Conservation (phyloP, 2,888 invertebrate species). For the Rapana venosa region DNA sequence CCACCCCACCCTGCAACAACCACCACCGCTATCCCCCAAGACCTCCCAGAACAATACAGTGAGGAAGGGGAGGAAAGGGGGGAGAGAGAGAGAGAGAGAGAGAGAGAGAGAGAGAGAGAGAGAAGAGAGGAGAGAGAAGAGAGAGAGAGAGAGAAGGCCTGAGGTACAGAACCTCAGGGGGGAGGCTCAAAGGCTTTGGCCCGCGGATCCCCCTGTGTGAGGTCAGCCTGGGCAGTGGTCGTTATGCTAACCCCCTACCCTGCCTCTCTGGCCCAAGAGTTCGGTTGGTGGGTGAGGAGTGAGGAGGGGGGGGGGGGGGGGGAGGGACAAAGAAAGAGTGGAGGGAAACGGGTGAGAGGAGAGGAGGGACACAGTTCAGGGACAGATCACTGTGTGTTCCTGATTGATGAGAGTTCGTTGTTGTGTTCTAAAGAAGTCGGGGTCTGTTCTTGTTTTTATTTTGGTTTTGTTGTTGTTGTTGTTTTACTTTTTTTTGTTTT, state of each 20-base stretch:
- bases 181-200: neutral
- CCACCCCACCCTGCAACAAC: too few relatives aligned
- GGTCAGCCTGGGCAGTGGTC: neutral
- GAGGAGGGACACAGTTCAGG: neutral
- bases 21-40: too few relatives aligned
- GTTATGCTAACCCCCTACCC: neutral
- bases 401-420: too few relatives aligned
- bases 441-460: too few relatives aligned
- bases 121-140: neutral
- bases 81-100: neutral
- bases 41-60: too few relatives aligned
- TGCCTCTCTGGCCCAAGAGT: neutral
- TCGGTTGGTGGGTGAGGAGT: too few relatives aligned
- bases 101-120: slow-evolving; percentile 8
- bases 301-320: neutral
- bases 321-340: neutral
- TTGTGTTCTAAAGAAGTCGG: too few relatives aligned
- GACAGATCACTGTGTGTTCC: neutral
- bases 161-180: slow-evolving; percentile 7
- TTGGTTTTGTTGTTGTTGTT: too few relatives aligned
- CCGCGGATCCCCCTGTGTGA: neutral
- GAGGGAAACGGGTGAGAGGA: neutral
- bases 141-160: neutral
- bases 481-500: too few relatives aligned
- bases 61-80: neutral